Base-by-base conservation (phyloP, 2,113 vertebrate species). In the Strix uralensis region DNA sequence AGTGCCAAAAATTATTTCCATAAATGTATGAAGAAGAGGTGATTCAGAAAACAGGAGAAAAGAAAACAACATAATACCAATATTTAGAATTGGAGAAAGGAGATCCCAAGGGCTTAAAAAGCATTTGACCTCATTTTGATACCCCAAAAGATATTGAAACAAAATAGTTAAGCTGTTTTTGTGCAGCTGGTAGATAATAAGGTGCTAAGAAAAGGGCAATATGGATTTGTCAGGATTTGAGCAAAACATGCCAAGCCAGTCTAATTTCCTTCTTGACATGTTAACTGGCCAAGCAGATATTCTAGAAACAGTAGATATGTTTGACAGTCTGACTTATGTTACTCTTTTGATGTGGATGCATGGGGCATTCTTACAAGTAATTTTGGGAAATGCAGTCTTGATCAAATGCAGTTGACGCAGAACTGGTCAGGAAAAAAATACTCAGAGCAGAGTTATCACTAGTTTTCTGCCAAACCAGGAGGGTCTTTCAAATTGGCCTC, bases 201-300 rank as follows among this genome's bases (percentile, higher is more conserved):
- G 52, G 38, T 71, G 55, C 38, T 91, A 74, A 90, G 57, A 75
- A 85, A 88, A 90, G 49, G 66, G 70, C 54, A 88, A 65, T 73
- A 66, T 72, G 81, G 84, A 93, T 94, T 94, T 91, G 65, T 95
- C 93, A 96, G 46, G 57, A 93, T 92, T 91, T 96, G 86, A 87
- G 46, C 66, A 92, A 96, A 88, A 79, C 42, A 87, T 88, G 54
- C 34, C 71, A 82, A 95, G 9, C 17, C 54, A 77, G 42, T 80
- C 23, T 20, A 75, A 93, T 91, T 95, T 93, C 58, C 10, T 91
- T 80, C 66, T 75, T 92, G 78, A 91, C 72, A 29, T 36, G 57
- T 63, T 89, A 85, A 72, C 81, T 88, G 70, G 65, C 21, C 81
- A 85, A 78, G 61, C 3, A 2, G 49, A 85, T 69, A n/a, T 29